These are phyloP conservation scores for Menidia beryllina DNA, from an alignment of 2,113 vertebrate species.

Conservation along the genomic window DNA sequence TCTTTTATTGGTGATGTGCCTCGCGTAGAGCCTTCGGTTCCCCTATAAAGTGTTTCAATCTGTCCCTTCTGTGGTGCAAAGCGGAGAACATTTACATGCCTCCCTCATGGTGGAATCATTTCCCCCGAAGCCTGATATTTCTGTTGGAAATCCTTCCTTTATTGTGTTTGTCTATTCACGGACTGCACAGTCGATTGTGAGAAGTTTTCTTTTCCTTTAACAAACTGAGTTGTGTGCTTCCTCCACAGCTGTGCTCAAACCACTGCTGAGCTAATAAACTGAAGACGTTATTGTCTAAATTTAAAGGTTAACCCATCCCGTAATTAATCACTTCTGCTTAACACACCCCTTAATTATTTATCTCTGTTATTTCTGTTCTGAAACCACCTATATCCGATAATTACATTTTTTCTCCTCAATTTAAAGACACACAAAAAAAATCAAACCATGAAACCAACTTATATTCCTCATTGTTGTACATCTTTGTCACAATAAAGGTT, in stretches of 20 bases:
- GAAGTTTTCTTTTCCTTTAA: background rate
- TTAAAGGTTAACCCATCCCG: background rate
- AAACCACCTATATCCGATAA: conserved; percentile 5
- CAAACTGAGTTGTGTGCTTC: background rate
- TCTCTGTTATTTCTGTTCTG: conserved; percentile 1
- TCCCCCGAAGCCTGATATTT: background rate
- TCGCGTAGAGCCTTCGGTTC: too few relatives aligned
- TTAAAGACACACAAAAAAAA: conserved; percentile 10
- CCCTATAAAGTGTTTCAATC: too few relatives aligned
- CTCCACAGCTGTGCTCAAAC: conserved; percentile 17
- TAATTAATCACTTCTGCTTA: conserved; percentile 30
- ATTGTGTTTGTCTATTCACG: background rate
- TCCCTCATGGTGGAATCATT: background rate
- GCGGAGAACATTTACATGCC: background rate
- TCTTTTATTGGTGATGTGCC: too few relatives aligned
- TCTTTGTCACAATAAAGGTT: conserved; percentile 25
- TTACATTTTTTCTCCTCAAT: conserved; percentile 9
- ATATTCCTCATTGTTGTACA: conserved; percentile 18
- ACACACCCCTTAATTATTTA: conserved; percentile 31
- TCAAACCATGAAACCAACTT: conserved; percentile 22
- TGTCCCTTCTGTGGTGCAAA: background rate
- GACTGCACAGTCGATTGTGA: too few relatives aligned
- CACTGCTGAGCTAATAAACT: conserved; percentile 47
- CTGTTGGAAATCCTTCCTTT: background rate
- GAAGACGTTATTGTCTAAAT: conserved; percentile 21